These are phyloP conservation scores for Gymnothorax javanicus DNA, from an alignment of 2,797 vertebrate species.

Conservation along the genomic window DNA sequence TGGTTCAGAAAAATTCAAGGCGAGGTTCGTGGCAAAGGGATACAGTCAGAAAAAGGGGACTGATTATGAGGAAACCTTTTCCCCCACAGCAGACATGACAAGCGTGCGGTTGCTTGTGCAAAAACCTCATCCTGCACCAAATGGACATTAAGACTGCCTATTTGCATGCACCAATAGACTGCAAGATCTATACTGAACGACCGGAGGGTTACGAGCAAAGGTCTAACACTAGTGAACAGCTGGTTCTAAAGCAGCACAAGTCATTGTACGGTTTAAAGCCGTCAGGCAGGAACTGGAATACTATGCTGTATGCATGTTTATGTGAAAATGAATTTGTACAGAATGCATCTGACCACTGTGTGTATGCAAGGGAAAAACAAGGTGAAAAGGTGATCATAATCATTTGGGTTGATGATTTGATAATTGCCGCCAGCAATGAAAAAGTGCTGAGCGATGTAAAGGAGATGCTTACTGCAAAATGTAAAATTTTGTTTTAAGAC, in stretches of 20 bases:
- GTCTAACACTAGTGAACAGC: conserved; percentile 26
- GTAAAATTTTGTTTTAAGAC: no score
- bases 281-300: conserved; percentile 36
- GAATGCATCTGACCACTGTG: conserved; percentile 35
- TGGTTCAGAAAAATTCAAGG: no score
- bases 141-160: no score
- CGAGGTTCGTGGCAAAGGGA: no score
- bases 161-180: no score
- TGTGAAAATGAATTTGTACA: conserved; percentile 30
- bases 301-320: conserved; percentile 22
- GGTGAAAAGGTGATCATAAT: conserved; percentile 25
- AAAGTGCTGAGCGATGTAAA: conserved; percentile 20
- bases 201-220: conserved; percentile 36
- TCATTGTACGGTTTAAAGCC: conserved; percentile 41
- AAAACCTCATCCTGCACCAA: no score
- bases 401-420: conserved; percentile 28
- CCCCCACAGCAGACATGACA: no score
- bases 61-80: no score
- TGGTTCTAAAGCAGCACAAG: conserved; percentile 33
- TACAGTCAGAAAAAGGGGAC: no score
- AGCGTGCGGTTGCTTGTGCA: no score
- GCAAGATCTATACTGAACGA: conserved; percentile 35
- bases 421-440: conserved; percentile 23
- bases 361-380: conserved; percentile 24
- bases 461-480: neutral